Base-by-base conservation (phyloP, 1,140 invertebrate species). In the Aphelinus certus region DNA sequence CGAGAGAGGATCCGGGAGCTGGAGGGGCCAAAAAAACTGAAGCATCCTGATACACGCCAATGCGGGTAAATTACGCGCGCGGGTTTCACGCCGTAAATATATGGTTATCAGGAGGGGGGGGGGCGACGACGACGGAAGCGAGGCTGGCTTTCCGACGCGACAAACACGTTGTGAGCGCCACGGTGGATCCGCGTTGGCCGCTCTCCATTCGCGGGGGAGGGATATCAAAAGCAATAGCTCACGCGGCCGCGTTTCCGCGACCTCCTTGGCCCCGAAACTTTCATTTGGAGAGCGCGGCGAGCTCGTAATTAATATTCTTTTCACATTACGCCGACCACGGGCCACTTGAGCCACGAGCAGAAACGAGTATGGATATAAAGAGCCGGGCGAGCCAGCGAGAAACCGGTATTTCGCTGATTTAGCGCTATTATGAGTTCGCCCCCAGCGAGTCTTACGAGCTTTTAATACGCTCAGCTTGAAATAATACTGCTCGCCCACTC, bases 81-180 rank as follows among this genome's bases (percentile, higher is more conserved):
- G 81, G 81, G 84, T 82, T 84, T 82, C 76, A 77, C 81, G 79
- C 78, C 80, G 83, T 87, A 87, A 86, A 86, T 87, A 87, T 81
- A 85, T 84, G 84, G 85, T 86, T 87, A 87, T 87, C 85, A 85
- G 83, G 83, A 0, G 26, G 0, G 26, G 26, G 26, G 26, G 26
- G 26, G 26, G 26, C 26, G 26, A 26, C 26, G 26, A 26, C 82
- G 81, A 80, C 82, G 85, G 84, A 86, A 85, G 81, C 79, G 81
- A 67, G 79, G 75, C 80, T 46, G 10, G 48, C 57, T 48, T n/a
- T 43, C 26, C 63, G 80, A 81, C 81, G 73, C 78, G 82, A 84
- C 83, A 83, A 81, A 79, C 81, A 81, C 79, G 81, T 26, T 26
- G 26, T 26, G 26, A 26, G 26, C 26, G 26, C 26, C 26, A 26